These are phyloP conservation scores for Saguinus midas DNA, from an alignment of 2,113 vertebrate genomes.

Conservation along the genomic window DNA sequence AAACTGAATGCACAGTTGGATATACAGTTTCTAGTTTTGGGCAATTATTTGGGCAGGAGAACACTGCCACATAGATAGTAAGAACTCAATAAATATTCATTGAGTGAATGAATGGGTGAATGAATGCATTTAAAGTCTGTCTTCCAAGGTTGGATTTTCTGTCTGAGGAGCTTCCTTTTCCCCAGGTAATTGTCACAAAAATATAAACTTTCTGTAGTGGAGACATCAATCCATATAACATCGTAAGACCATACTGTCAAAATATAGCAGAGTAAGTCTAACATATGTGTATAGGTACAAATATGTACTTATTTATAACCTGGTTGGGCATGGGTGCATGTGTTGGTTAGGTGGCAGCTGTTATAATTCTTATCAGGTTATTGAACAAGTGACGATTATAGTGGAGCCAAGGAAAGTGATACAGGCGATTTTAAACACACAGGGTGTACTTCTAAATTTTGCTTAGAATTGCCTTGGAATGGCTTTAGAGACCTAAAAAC, in stretches of 20 bases:
- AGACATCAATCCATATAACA: neutral
- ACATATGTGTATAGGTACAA: neutral
- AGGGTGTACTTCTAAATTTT: neutral
- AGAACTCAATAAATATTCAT: neutral
- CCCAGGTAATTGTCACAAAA: neutral
- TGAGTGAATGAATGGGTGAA: neutral
- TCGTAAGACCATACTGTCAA: neutral
- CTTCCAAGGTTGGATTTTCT: neutral
- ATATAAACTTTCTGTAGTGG: neutral
- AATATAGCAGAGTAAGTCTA: neutral
- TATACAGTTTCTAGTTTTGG: neutral
- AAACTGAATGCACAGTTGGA: neutral
- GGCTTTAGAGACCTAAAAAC: neutral
- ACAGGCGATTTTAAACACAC: neutral
- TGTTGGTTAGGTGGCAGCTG: neutral
- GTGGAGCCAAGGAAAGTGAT: neutral
- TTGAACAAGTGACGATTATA: neutral
- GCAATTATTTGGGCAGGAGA: neutral
- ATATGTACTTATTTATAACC: neutral
- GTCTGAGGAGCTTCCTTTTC: neutral
- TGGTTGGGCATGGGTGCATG: neutral
- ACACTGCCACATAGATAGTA: neutral
- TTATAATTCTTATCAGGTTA: conserved; percentile 2
- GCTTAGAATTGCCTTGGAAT: neutral
- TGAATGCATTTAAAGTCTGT: neutral